Base-by-base conservation (phyloP, 2,113 vertebrate species). In the Chionodraco myersi region DNA sequence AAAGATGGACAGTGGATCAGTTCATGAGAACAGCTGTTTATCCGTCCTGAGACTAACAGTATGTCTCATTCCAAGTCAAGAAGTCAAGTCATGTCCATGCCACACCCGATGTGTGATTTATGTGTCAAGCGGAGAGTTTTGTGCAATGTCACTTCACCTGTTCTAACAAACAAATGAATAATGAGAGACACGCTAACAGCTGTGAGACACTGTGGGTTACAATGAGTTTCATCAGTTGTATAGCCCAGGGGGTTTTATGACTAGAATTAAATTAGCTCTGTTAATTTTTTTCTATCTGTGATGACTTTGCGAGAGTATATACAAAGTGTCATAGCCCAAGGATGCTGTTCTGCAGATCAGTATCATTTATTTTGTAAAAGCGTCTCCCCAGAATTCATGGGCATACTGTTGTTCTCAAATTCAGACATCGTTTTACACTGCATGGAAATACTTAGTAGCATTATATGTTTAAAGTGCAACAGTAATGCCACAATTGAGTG, bases 1-100 rank as follows among this genome's bases (percentile, higher is more conserved):
- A 83, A 75, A 89, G 70, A 86, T 1, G 0, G 26, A 87, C 53
- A 76, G 4, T 45, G 70, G 61, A 71, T 84, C 75, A 82, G 23
- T 54, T 81, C 57, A 64, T 1, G 23, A 56, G 3, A 41, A 70
- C 36, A 79, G n/a, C 16, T 64, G 18, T 13, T 30, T 57, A 48
- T 72, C 44, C 9, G 23, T 16, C 10, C 47, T 10, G 51, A 41
- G 3, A 71, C 51, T 30, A 4, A 26, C 6, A 36, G 23, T 1
- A 6, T 34, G 58, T n/a, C 30, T 63, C 10, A 23, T 61, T 59
- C 34, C 13, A 71, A 75, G 59, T 65, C 10, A 30, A 30, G 6
- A 47, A 47, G 64, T 26, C 1, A 54, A 15, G 5, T 67, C 8
- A 1, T 21, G 26, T 13, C 9, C 2, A 14, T 49, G 21, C 4